Percentiles rank a stretch among this genome's conserved stretches.
Evolutionary conservation across 2,797 vertebrate species (phyloP).

Genomic region (Mus spretus): DNA sequence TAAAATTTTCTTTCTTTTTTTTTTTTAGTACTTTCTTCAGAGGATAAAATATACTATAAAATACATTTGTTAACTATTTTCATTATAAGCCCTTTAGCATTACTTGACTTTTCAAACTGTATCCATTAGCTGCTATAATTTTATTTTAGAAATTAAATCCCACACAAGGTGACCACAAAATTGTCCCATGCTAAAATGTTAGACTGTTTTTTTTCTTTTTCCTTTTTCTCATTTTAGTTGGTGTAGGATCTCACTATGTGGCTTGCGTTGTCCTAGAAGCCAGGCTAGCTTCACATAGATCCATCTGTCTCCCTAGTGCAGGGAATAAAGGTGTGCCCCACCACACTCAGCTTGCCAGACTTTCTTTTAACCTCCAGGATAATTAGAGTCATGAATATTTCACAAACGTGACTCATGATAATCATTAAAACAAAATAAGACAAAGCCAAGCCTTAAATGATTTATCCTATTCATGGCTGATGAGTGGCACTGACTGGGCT

Average conservation of each 20-base stretch:
- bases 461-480: conserved; percentile 21
- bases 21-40: conserved; percentile 54
- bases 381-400: conserved; percentile 39
- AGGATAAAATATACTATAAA: conserved; percentile 54
- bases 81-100: conserved; percentile 46
- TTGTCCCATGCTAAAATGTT: conserved; percentile 44
- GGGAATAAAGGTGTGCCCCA: not conserved
- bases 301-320: not conserved
- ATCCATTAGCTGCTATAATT: conserved; percentile 17
- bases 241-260: not conserved
- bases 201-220: not conserved
- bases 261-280: not conserved
- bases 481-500: conserved; percentile 3
- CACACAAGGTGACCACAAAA: conserved; percentile 27
- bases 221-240: not conserved
- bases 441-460: conserved; percentile 32
- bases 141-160: conserved; percentile 33
- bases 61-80: conserved; percentile 27
- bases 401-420: conserved; percentile 40
- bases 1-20: no score
- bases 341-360: not conserved
- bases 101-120: conserved; percentile 58
- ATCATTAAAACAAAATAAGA: not conserved
- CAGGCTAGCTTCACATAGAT: not conserved
- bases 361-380: conserved; percentile 56